Conservation (phyloP, 1,140 invertebrate genomes). For the Vanessa atalanta region DNA sequence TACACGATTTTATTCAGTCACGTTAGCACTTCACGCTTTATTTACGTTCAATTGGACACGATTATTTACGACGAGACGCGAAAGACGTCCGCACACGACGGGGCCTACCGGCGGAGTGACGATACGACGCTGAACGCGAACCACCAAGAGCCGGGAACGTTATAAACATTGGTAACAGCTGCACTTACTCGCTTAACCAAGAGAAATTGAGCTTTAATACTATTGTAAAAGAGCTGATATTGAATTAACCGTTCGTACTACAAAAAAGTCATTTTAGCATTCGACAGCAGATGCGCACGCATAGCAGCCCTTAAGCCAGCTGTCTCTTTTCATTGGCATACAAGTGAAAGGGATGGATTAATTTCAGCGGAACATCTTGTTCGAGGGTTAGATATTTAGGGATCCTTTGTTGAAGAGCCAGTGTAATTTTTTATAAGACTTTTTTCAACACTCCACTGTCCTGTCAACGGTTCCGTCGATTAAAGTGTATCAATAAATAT, state of each 20-base stretch:
- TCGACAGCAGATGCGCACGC: slow-evolving; percentile 40
- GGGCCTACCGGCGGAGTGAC: slow-evolving; percentile 64
- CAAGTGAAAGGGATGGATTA: slow-evolving; percentile 17
- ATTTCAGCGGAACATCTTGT: slow-evolving; percentile 8
- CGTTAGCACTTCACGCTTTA: slow-evolving; percentile 44
- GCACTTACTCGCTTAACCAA: background rate
- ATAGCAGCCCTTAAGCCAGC: slow-evolving; percentile 30
- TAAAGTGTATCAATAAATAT: too few relatives aligned
- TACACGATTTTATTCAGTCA: slow-evolving; percentile 41
- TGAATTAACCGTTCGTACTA: background rate
- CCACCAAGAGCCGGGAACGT: background rate
- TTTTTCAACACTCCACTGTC: too few relatives aligned
- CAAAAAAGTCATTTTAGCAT: slow-evolving; percentile 16
- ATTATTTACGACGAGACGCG: slow-evolving; percentile 38
- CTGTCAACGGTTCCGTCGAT: too few relatives aligned
- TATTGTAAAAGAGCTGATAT: background rate
- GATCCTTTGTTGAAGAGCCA: slow-evolving; percentile 17
- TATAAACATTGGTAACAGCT: background rate
- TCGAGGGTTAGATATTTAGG: slow-evolving; percentile 24
- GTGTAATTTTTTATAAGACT: background rate
- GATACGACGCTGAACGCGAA: slow-evolving; percentile 16
- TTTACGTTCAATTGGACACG: slow-evolving; percentile 33
- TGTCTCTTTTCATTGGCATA: slow-evolving; percentile 13
- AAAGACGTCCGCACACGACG: slow-evolving; percentile 65
- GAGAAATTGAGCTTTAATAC: background rate